Evolutionary conservation across 2,113 vertebrate genomes (phyloP).

Genomic region (Suncus etruscus): DNA sequence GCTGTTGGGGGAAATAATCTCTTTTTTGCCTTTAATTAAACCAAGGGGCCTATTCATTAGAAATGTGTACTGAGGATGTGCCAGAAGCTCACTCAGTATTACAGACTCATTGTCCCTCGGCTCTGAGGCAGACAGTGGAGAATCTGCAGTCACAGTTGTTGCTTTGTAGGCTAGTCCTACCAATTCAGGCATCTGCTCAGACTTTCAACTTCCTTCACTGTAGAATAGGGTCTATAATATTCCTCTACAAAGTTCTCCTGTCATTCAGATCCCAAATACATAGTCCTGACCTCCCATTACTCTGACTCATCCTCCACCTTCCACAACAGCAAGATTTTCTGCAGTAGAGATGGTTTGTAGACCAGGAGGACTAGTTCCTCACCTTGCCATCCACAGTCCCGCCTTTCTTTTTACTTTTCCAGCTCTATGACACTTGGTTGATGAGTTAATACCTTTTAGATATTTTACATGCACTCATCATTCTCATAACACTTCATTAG

Average conservation of each 20-base stretch:
- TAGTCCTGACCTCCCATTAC: neutral
- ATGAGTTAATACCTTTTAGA: neutral
- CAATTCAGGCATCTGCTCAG: neutral
- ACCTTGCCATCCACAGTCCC: neutral
- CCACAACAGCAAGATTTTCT: neutral
- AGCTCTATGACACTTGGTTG: neutral
- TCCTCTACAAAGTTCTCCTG: too few relatives aligned
- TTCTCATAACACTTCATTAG: neutral
- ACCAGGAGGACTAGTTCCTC: too few relatives aligned
- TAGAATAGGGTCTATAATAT: neutral
- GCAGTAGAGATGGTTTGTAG: neutral
- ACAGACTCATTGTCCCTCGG: slow-evolving; percentile 6
- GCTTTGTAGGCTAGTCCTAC: neutral
- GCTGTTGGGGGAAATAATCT: slow-evolving; percentile 70
- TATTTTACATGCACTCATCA: neutral
- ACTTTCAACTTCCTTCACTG: neutral
- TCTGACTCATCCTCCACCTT: neutral
- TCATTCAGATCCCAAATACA: neutral
- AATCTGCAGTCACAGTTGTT: neutral
- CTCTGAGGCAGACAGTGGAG: neutral
- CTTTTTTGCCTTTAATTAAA: slow-evolving; percentile 75
- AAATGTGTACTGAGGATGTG: slow-evolving; percentile 33
- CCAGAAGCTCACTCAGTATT: neutral
- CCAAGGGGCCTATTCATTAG: slow-evolving; percentile 68
- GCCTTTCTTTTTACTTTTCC: neutral